Conservation (phyloP, 2,888 invertebrate species). For the Mythimna lalbum region DNA sequence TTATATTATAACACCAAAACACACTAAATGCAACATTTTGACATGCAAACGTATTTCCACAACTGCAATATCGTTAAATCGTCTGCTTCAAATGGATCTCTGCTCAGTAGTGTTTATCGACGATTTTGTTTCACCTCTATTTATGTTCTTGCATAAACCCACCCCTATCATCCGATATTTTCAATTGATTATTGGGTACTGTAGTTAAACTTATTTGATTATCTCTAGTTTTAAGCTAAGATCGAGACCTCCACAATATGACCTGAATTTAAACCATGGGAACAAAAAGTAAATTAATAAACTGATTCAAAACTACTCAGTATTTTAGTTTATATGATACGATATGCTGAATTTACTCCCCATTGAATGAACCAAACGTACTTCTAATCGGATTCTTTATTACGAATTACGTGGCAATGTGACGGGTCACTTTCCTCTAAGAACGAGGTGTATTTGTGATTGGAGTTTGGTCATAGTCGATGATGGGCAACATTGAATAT, state of each 20-base stretch:
- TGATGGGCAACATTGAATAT: constrained; percentile 25
- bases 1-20: constrained; percentile 50
- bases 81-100: constrained; percentile 77
- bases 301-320: constrained; percentile 55
- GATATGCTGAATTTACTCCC: constrained; percentile 10
- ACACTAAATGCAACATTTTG: constrained; percentile 55
- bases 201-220: constrained; percentile 67
- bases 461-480: constrained; percentile 6
- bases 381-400: not conserved
- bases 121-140: constrained; percentile 59
- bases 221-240: constrained; percentile 70
- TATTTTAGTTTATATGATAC: constrained; percentile 50
- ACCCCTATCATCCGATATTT: constrained; percentile 78
- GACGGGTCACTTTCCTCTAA: constrained; percentile 5
- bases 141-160: constrained; percentile 83
- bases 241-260: constrained; percentile 59
- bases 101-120: constrained; percentile 75
- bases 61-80: constrained; percentile 27
- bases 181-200: constrained; percentile 60
- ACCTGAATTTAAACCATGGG: constrained; percentile 53
- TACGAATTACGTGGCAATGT: not conserved
- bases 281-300: constrained; percentile 59
- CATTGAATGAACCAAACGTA: not conserved
- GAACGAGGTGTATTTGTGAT: not conserved
- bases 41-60: constrained; percentile 29